phyloP scores from a whole-genome alignment of 2,888 invertebrate genomes.

The Buathra laborator region DNA sequence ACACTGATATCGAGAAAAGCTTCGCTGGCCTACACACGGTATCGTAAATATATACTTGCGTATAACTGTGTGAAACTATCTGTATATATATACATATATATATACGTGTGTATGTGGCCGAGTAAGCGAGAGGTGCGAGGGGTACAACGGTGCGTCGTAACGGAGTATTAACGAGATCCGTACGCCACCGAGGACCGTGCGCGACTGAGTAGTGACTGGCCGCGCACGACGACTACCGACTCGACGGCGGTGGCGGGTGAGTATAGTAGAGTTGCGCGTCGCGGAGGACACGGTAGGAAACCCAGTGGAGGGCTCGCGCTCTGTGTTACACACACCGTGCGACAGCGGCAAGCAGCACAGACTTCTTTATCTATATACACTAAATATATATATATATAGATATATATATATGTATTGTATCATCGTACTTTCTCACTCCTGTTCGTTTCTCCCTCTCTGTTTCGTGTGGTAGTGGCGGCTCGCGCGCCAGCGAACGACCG shows the following conservation, averaged over 20 bases:
- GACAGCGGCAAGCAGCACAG: conserved; percentile 46
- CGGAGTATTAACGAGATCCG: conserved; percentile 49
- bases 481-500: conserved; percentile 62
- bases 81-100: neutral
- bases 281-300: conserved; percentile 63
- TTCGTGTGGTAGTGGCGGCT: conserved; percentile 37
- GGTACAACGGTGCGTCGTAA: conserved; percentile 47
- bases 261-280: conserved; percentile 67
- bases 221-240: conserved; percentile 70
- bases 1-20: conserved; percentile 20
- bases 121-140: conserved; percentile 49
- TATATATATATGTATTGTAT: neutral
- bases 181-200: conserved; percentile 77
- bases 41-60: conserved; percentile 42
- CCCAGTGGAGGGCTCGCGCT: conserved; percentile 53
- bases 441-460: conserved; percentile 56
- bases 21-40: conserved; percentile 25
- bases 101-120: neutral
- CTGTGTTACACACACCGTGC: conserved; percentile 47
- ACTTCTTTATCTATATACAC: conserved; percentile 48
- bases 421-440: conserved; percentile 22
- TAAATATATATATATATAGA: conserved; percentile 6
- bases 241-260: conserved; percentile 52
- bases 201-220: conserved; percentile 77
- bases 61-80: conserved; percentile 1